phyloP scores from a whole-genome alignment of 2,888 invertebrate genomes.

The Thymelicus acteon region DNA sequence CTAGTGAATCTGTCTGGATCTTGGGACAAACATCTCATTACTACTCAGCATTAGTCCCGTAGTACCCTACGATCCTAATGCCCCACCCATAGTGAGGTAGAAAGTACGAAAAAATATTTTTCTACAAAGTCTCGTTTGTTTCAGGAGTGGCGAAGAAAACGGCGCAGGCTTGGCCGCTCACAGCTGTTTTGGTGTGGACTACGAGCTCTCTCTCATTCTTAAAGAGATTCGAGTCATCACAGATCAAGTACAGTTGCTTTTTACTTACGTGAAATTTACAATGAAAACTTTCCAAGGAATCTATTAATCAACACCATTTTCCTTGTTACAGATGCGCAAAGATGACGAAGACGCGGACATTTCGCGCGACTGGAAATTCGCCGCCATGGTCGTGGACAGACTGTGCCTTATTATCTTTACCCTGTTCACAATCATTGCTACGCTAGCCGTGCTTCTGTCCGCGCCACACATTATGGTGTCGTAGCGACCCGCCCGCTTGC shows the following conservation, averaged over 20 bases:
- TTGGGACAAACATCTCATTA: slow-evolving; percentile 60
- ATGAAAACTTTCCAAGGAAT: background rate
- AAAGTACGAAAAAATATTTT: slow-evolving; percentile 69
- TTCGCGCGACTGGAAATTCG: slow-evolving; percentile 99
- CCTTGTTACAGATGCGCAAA: slow-evolving; percentile 91
- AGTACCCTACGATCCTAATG: slow-evolving; percentile 77
- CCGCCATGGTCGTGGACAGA: slow-evolving; percentile 99
- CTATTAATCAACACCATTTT: background rate
- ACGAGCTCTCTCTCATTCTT: slow-evolving; percentile 97
- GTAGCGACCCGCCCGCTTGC: slow-evolving; percentile 87
- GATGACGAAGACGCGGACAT: slow-evolving; percentile 97
- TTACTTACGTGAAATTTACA: background rate
- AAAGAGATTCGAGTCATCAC: slow-evolving; percentile 97
- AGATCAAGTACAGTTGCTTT: slow-evolving; percentile 86
- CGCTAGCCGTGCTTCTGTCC: slow-evolving; percentile 98
- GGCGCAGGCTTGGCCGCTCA: slow-evolving; percentile 92
- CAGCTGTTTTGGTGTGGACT: slow-evolving; percentile 95
- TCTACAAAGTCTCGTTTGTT: slow-evolving; percentile 73
- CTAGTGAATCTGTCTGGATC: slow-evolving; percentile 57
- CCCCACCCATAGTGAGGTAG: slow-evolving; percentile 75
- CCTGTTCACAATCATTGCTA: slow-evolving; percentile 98
- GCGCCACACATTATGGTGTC: slow-evolving; percentile 98
- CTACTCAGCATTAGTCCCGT: slow-evolving; percentile 75
- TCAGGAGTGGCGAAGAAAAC: slow-evolving; percentile 86
- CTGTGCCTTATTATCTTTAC: slow-evolving; percentile 99